phyloP scores from a whole-genome alignment of 2,113 vertebrate genomes.

The Pluvianellus socialis region DNA sequence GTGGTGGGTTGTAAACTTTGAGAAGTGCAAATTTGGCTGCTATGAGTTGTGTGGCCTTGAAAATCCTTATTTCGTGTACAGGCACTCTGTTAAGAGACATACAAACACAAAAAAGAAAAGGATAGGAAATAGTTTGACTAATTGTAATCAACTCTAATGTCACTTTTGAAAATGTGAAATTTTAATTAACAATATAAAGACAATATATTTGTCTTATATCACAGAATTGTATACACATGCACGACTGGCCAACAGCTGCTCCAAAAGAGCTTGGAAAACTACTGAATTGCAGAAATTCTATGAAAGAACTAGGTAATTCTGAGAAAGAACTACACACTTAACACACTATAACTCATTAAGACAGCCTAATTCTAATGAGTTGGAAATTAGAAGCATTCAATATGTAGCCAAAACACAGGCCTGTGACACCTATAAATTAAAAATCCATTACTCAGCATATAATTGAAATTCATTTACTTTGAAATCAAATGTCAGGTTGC shows the following conservation, averaged over 20 bases:
- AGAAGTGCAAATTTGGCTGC: neutral
- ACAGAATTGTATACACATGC: neutral
- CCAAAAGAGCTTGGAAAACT: neutral
- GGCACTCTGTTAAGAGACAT: neutral
- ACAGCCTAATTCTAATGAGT: neutral
- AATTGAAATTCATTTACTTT: neutral
- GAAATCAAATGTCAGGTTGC: neutral
- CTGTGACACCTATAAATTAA: neutral
- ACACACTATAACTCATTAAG: neutral
- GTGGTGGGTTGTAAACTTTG: neutral
- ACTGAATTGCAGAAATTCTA: neutral
- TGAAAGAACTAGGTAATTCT: neutral
- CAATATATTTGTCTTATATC: neutral
- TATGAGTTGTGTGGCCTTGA: neutral
- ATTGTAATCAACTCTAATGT: neutral
- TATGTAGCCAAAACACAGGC: neutral
- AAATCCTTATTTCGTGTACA: neutral
- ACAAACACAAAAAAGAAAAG: neutral
- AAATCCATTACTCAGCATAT: neutral
- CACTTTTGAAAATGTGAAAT: neutral
- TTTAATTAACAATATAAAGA: neutral
- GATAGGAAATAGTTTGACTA: neutral
- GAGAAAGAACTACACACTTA: neutral
- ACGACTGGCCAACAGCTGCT: neutral
- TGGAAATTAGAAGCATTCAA: neutral